Percentiles rank a stretch among this genome's conserved stretches.
These are phyloP conservation scores for Choristoneura fumiferana DNA, from an alignment of 1,140 invertebrate genomes.

Conservation along the genomic window DNA sequence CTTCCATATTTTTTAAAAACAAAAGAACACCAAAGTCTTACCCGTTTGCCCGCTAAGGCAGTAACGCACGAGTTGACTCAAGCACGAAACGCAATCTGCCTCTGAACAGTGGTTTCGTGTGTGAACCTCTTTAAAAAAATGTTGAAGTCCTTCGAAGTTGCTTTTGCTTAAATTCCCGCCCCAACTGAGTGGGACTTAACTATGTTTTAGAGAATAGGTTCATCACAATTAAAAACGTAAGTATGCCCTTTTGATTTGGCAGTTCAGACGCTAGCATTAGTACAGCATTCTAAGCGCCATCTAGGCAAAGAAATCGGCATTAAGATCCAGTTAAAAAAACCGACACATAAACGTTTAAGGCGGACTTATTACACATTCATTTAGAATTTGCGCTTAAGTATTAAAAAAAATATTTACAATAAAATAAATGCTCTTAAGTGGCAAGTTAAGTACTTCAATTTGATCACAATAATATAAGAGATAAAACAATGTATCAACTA, in stretches of 20 bases:
- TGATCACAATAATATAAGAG: constrained; percentile 49
- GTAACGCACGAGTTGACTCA: neutral
- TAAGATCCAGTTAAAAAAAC: too few species aligned
- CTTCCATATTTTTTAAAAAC: too few species aligned
- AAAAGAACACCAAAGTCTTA: too few species aligned
- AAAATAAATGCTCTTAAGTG: constrained; percentile 40
- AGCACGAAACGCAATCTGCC: neutral
- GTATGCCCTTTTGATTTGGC: too few species aligned
- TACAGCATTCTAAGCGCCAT: too few species aligned
- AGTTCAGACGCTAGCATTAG: too few species aligned
- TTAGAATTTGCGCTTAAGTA: constrained; percentile 16
- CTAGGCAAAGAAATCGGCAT: too few species aligned
- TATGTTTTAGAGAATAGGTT: too few species aligned
- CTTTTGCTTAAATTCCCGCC: too few species aligned
- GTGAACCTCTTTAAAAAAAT: constrained; percentile 5
- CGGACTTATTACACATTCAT: constrained; percentile 16
- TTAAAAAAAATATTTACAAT: constrained; percentile 13
- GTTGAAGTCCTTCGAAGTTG: neutral
- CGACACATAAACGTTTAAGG: neutral
- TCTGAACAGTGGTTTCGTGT: constrained; percentile 16
- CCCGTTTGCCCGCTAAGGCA: neutral
- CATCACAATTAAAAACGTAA: too few species aligned
- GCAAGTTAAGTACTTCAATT: constrained; percentile 60
- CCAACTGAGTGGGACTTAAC: too few species aligned
- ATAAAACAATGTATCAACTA: constrained; percentile 8